Percentiles rank a stretch among this genome's conserved stretches.
These are phyloP conservation scores for Eurytoma californica DNA, from an alignment of 2,888 invertebrate genomes.

Conservation along the genomic window DNA sequence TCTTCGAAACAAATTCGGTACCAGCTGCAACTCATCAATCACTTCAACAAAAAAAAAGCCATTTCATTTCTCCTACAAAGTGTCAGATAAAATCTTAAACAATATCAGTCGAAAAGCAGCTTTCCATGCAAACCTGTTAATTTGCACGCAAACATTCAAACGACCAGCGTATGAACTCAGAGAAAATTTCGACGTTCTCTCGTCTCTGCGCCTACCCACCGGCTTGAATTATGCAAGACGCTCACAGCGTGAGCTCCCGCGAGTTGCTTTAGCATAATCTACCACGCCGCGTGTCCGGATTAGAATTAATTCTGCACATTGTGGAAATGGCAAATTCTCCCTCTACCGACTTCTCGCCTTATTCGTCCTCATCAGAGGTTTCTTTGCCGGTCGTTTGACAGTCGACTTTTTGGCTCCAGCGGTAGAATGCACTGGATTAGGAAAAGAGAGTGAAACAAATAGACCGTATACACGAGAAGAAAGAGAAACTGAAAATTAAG, in stretches of 20 bases:
- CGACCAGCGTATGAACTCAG: not conserved
- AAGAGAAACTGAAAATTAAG: not conserved
- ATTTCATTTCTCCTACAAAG: not conserved
- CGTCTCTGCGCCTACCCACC: not conserved
- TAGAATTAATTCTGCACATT: slow-evolving; percentile 47
- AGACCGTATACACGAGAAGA: not conserved
- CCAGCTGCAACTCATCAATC: no score
- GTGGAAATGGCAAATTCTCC: not conserved
- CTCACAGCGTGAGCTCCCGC: not conserved
- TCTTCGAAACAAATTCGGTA: no score
- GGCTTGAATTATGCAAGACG: slow-evolving; percentile 44
- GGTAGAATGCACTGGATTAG: not conserved
- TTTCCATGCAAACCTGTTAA: slow-evolving; percentile 40
- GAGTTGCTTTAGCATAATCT: slow-evolving; percentile 46
- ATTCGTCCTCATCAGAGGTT: no score
- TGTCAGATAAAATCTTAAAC: slow-evolving; percentile 5
- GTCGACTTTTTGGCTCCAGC: not conserved
- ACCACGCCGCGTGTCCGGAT: slow-evolving; percentile 30
- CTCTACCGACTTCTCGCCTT: not conserved
- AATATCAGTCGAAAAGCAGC: slow-evolving; percentile 19
- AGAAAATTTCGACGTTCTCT: slow-evolving; percentile 30
- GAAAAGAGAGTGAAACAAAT: not conserved
- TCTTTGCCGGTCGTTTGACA: not conserved
- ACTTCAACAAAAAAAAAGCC: no score
- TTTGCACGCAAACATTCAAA: slow-evolving; percentile 34